A percentile compares a stretch with the other conserved stretches of the same genome.
Evolutionary conservation across 2,888 invertebrate species (phyloP).

Genomic region (Diachrysia chrysitis): DNA sequence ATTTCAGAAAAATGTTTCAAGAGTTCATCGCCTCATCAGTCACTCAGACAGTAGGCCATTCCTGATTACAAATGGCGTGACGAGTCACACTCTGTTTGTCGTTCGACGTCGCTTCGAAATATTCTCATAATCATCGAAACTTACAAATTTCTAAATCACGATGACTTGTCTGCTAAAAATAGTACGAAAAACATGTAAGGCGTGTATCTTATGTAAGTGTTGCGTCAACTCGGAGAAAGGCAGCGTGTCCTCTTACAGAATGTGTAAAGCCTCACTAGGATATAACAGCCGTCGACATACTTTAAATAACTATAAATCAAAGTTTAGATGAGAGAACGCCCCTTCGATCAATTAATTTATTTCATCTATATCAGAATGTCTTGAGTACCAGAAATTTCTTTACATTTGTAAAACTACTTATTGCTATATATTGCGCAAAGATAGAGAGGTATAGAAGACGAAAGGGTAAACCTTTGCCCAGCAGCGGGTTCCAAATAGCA

Average conservation of each 20-base stretch:
- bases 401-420: too few species aligned
- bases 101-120: neutral
- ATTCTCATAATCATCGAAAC: constrained; percentile 16
- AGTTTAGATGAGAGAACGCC: neutral
- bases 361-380: too few species aligned
- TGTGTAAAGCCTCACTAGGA: neutral
- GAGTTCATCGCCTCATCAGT: neutral
- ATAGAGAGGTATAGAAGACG: too few species aligned
- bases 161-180: constrained; percentile 35
- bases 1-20: too few species aligned
- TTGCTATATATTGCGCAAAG: too few species aligned
- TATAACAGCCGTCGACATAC: neutral
- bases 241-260: constrained; percentile 35
- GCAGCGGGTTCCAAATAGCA: too few species aligned
- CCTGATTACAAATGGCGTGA: constrained; percentile 9
- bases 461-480: too few species aligned
- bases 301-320: neutral
- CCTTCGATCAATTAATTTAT: too few species aligned
- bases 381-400: too few species aligned
- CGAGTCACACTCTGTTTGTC: constrained; percentile 8
- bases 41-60: neutral
- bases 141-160: constrained; percentile 30
- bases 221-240: constrained; percentile 47
- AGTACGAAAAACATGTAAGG: constrained; percentile 27
- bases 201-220: constrained; percentile 42